Conservation (phyloP, 1,140 invertebrate genomes). For the Drosophila nigrodunni region DNA sequence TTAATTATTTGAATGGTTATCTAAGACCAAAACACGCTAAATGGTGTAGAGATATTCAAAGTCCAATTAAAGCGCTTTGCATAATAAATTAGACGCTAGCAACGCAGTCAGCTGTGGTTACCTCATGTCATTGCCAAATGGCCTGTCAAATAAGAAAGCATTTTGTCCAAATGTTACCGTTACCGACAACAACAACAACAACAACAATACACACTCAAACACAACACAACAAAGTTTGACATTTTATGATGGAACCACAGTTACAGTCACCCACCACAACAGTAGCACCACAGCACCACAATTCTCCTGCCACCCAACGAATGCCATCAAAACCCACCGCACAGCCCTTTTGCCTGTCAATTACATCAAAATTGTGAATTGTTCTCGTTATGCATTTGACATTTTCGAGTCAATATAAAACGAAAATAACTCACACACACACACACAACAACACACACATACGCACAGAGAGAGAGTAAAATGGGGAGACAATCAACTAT, state of each 20-base stretch:
- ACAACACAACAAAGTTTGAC: constrained; percentile 70
- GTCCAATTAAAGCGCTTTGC: constrained; percentile 77
- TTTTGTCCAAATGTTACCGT: constrained; percentile 80
- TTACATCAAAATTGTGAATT: constrained; percentile 82
- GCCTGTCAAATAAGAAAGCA: constrained; percentile 81
- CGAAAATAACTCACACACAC: constrained; percentile 66
- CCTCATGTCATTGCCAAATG: constrained; percentile 72
- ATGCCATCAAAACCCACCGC: constrained; percentile 7
- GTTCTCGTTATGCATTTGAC: constrained; percentile 81
- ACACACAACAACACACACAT: constrained; percentile 16
- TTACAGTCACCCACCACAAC: constrained; percentile 20
- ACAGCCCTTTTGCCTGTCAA: constrained; percentile 61
- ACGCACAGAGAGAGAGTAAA: neutral
- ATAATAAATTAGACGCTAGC: constrained; percentile 66
- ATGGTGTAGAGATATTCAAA: constrained; percentile 15
- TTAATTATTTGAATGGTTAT: constrained; percentile 68
- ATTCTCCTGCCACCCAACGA: constrained; percentile 1
- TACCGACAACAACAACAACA: constrained; percentile 54
- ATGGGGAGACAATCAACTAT: constrained; percentile 60
- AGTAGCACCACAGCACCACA: neutral
- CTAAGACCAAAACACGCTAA: constrained; percentile 14
- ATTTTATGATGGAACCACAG: constrained; percentile 70
- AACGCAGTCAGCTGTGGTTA: constrained; percentile 51
- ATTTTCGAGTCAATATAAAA: constrained; percentile 80
- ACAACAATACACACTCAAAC: constrained; percentile 30